Evolutionary conservation across 2,113 vertebrate species (phyloP).

Genomic region (Menura novaehollandiae): DNA sequence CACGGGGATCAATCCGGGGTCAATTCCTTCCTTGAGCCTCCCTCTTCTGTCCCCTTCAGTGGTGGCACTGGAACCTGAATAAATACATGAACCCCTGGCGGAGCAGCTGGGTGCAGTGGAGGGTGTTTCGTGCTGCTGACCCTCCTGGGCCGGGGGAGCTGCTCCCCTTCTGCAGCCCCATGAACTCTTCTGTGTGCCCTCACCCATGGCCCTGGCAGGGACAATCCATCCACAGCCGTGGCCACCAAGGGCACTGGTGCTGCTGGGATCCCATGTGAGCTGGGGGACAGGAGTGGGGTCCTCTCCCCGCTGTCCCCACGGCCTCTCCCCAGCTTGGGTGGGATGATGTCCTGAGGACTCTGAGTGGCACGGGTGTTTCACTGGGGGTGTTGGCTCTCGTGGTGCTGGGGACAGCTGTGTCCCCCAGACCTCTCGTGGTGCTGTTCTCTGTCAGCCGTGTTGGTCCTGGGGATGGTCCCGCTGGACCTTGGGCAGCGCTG

Average conservation of each 20-base stretch:
- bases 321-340: neutral
- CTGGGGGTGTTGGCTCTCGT: neutral
- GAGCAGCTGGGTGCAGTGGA: neutral
- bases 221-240: accelerated
- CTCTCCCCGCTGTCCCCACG: accelerated
- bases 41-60: neutral
- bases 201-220: neutral
- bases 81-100: neutral
- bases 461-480: too few relatives aligned
- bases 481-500: accelerated
- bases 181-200: neutral
- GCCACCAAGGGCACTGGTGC: accelerated
- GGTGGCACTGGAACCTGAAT: neutral
- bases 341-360: neutral
- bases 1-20: constrained; percentile 40
- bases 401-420: neutral
- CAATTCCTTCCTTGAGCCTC: neutral
- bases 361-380: accelerated
- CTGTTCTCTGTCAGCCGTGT: accelerated
- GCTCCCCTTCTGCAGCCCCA: neutral
- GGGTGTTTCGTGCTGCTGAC: neutral
- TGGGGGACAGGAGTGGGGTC: neutral
- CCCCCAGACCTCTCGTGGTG: neutral
- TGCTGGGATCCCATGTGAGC: accelerated
- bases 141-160: neutral